Evolutionary conservation across 2,888 invertebrate genomes (phyloP).

Genomic region (Escarpia spicata): DNA sequence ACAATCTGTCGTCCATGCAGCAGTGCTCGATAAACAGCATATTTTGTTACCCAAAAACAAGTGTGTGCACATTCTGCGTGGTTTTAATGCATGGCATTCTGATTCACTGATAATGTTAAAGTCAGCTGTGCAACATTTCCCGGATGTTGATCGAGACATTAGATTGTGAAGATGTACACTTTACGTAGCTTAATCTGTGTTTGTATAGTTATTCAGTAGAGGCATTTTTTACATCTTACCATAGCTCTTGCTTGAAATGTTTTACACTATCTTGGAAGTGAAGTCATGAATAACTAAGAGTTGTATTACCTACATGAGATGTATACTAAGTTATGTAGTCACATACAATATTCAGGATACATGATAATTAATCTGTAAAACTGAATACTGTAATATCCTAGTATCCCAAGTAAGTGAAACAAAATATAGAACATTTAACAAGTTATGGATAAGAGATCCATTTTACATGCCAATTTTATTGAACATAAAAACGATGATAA

Average conservation of each 20-base stretch:
- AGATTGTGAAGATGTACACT: background rate
- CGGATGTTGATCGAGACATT: background rate
- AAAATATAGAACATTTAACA: too few relatives aligned
- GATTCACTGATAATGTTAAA: background rate
- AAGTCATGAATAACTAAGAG: background rate
- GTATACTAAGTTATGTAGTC: background rate
- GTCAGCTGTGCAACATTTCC: background rate
- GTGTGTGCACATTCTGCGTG: background rate
- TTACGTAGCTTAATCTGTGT: background rate
- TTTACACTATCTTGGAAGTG: background rate
- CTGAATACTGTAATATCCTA: too few relatives aligned
- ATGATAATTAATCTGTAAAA: too few relatives aligned
- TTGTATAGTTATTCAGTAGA: background rate
- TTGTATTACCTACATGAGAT: background rate
- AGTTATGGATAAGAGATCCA: too few relatives aligned
- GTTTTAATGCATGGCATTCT: background rate
- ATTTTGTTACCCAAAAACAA: background rate
- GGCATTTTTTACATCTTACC: background rate
- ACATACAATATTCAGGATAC: too few relatives aligned
- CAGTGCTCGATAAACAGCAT: background rate
- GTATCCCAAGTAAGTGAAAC: too few relatives aligned
- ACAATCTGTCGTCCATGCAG: background rate
- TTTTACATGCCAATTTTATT: too few relatives aligned
- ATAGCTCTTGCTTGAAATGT: background rate
- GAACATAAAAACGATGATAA: too few relatives aligned